Evolutionary conservation across 2,113 vertebrate genomes (phyloP).

Genomic region (Actenoides hombroni): DNA sequence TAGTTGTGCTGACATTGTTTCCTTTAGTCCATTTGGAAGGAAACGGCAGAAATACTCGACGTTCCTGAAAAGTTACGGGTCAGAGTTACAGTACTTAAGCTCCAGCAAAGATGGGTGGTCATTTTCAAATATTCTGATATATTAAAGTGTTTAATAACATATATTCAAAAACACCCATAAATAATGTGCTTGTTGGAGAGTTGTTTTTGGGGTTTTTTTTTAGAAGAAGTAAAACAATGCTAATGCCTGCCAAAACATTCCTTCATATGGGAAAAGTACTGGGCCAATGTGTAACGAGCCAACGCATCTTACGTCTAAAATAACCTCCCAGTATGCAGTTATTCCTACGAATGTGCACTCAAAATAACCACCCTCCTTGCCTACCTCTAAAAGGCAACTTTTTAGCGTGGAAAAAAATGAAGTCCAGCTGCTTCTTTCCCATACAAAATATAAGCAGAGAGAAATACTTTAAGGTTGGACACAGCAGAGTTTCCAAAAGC

Average conservation of each 20-base stretch:
- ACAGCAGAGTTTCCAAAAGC: neutral
- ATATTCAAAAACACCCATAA: constrained; percentile 8
- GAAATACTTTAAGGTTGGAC: accelerated
- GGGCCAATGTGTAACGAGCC: neutral
- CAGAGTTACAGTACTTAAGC: neutral
- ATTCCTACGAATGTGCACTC: accelerated
- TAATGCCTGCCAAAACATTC: constrained; percentile 25
- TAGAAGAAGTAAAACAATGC: neutral
- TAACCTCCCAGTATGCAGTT: neutral
- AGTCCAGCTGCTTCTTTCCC: neutral
- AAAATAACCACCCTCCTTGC: neutral
- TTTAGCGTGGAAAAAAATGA: neutral
- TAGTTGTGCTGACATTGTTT: neutral
- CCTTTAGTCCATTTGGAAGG: neutral
- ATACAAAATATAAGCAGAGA: accelerated
- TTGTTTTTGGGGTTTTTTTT: neutral
- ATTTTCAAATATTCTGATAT: neutral
- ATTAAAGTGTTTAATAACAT: constrained; percentile 4
- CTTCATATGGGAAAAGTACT: constrained; percentile 18
- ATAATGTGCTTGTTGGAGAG: neutral
- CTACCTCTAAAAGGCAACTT: neutral
- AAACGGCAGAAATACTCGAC: neutral
- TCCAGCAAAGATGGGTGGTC: constrained; percentile 6
- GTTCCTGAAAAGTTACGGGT: neutral
- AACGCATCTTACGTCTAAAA: neutral